Conservation (phyloP, 2,888 invertebrate species). For the Drosophila infuscata region DNA sequence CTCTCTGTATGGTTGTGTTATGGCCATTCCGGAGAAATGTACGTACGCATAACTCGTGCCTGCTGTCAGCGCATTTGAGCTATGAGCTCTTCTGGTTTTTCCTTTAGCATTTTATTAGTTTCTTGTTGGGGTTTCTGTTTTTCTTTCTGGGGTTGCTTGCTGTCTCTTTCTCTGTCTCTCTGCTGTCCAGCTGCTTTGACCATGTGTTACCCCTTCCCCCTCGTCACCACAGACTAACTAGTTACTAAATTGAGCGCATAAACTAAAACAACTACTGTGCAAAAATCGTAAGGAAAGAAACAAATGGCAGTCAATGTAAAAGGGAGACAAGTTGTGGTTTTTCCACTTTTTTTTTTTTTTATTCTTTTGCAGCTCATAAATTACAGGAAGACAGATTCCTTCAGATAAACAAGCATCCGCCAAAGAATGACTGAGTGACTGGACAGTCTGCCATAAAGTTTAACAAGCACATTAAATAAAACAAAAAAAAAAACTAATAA, state of each 20-base stretch:
- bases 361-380: slow-evolving; percentile 64
- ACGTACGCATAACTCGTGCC: slow-evolving; percentile 78
- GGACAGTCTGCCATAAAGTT: slow-evolving; percentile 50
- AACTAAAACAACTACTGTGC: slow-evolving; percentile 66
- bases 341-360: background rate
- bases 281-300: slow-evolving; percentile 24
- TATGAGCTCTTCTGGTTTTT: slow-evolving; percentile 77
- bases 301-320: slow-evolving; percentile 23
- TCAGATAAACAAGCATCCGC: slow-evolving; percentile 44
- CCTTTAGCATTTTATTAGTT: slow-evolving; percentile 76
- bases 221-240: slow-evolving; percentile 58
- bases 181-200: slow-evolving; percentile 36
- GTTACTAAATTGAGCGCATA: slow-evolving; percentile 79
- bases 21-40: slow-evolving; percentile 35
- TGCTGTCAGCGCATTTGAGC: slow-evolving; percentile 79
- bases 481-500: slow-evolving; percentile 10
- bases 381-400: slow-evolving; percentile 65
- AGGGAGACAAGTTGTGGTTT: slow-evolving; percentile 45
- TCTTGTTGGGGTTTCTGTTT: slow-evolving; percentile 57
- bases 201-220: slow-evolving; percentile 21
- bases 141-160: slow-evolving; percentile 39
- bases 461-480: slow-evolving; percentile 59
- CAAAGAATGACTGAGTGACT: slow-evolving; percentile 1
- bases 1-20: background rate
- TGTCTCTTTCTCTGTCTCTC: slow-evolving; percentile 5